These are phyloP conservation scores for Eurystomus glaucurus DNA, from an alignment of 2,797 vertebrate genomes.

Conservation along the genomic window DNA sequence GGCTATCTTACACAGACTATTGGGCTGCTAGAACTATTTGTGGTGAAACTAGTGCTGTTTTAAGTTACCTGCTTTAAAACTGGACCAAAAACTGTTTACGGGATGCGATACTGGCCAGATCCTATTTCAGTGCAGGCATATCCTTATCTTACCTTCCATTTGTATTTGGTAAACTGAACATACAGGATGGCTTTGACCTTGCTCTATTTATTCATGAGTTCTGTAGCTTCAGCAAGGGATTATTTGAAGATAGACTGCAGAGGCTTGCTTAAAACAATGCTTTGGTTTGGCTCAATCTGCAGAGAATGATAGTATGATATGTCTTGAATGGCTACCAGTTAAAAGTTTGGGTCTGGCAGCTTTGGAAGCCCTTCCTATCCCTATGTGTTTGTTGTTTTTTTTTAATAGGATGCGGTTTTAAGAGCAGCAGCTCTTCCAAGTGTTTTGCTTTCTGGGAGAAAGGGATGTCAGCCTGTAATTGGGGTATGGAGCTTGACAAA, in stretches of 20 bases:
- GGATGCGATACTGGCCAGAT: neutral
- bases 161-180: neutral
- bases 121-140: rapidly evolving
- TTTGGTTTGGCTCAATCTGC: neutral
- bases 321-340: neutral
- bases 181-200: neutral
- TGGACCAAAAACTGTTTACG: neutral
- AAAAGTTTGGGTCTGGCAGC: neutral
- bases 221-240: neutral
- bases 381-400: neutral
- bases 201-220: neutral
- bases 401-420: neutral
- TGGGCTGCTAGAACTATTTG: neutral
- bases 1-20: neutral
- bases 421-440: neutral
- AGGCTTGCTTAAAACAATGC: neutral
- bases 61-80: neutral
- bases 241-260: neutral
- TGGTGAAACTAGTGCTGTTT: neutral
- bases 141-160: neutral
- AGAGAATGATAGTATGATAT: neutral
- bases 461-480: neutral
- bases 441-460: neutral
- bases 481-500: neutral
- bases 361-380: neutral